Conservation (phyloP, 30 jellyfish, hydroid and myxozoan species). For the Hydra vulgaris region DNA sequence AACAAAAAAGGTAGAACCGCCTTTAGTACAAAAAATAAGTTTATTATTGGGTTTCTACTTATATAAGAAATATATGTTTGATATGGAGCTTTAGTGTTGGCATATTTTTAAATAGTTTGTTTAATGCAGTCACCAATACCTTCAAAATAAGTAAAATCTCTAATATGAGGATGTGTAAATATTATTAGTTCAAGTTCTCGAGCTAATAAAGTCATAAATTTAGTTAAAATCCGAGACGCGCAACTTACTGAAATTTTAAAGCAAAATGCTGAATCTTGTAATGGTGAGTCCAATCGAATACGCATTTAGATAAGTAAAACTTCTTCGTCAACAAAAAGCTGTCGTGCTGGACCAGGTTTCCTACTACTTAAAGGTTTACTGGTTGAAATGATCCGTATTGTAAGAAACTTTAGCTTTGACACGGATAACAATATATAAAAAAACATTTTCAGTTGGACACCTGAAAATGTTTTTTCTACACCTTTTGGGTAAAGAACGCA, state of each 20-base stretch:
- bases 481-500: neutral
- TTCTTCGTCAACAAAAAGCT: slow-evolving; percentile 30
- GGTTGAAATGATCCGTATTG: no score
- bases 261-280: slow-evolving; percentile 26
- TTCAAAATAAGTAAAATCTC: slow-evolving; percentile 19
- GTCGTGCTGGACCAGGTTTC: slow-evolving; percentile 30
- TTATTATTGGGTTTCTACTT: slow-evolving; percentile 29
- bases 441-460: neutral
- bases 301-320: slow-evolving; percentile 34
- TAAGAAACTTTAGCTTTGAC: neutral
- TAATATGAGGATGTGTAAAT: slow-evolving; percentile 33
- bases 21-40: slow-evolving; percentile 35
- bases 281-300: slow-evolving; percentile 34
- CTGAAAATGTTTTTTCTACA: no score
- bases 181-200: slow-evolving; percentile 16
- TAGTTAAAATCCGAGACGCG: no score
- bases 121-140: slow-evolving; percentile 43
- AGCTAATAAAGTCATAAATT: no score
- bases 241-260: no score
- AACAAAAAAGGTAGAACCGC: slow-evolving; percentile 27
- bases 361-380: slow-evolving; percentile 14
- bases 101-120: slow-evolving; percentile 34
- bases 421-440: neutral
- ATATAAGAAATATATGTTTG: slow-evolving; percentile 35
- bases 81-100: slow-evolving; percentile 36